Base-by-base conservation (phyloP, 2,113 vertebrate species). In the Caloenas nicobarica region DNA sequence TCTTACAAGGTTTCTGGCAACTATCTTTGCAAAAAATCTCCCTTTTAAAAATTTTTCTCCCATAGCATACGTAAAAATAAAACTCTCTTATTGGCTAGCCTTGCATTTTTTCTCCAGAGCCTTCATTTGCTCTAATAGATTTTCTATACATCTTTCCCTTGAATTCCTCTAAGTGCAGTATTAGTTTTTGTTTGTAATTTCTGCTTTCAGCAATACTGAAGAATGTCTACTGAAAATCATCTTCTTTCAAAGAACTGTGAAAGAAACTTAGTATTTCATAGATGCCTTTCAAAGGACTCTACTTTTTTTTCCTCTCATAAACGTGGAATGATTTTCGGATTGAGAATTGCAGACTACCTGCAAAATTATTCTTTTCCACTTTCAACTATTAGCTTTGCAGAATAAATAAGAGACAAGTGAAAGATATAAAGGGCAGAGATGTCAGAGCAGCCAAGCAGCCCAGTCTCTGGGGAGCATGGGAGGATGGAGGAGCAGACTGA, bases 21-120 rank as follows among this genome's bases (percentile, higher is more conserved):
- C 26, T 38, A 58, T 19, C 13, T 40, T 72, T 54, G 26, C 7
- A 89, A 76, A 74, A 26, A 53, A 10, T 22, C 7, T 0, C 17
- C 16, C 16, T 44, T 21, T n/a, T n/a, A n/a, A n/a, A n/a, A n/a
- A n/a, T 42, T 33, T 54, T 48, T 50, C 25, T n/a, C 33, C 17
- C 12, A 10, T 3, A n/a, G 2, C 44, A 3, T 31, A 31, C n/a
- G 10, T 68, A 11, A 64, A 69, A 64, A 38, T 3, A 1, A 0
- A 2, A 4, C 5, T 21, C 17, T 73, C 3, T 58, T 64, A 38
- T 5, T 65, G 29, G 4, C 9, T 65, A 77, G 10, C 4, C 7
- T 86, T 61, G 7, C 1, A 28, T 57, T 68, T 89, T 92, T 86
- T 48, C 22, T 54, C 22, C 18, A 22, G 25, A 44, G 13, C 12